These are phyloP conservation scores for Drosophila diplacantha DNA, from an alignment of 2,888 invertebrate genomes.

Conservation along the genomic window DNA sequence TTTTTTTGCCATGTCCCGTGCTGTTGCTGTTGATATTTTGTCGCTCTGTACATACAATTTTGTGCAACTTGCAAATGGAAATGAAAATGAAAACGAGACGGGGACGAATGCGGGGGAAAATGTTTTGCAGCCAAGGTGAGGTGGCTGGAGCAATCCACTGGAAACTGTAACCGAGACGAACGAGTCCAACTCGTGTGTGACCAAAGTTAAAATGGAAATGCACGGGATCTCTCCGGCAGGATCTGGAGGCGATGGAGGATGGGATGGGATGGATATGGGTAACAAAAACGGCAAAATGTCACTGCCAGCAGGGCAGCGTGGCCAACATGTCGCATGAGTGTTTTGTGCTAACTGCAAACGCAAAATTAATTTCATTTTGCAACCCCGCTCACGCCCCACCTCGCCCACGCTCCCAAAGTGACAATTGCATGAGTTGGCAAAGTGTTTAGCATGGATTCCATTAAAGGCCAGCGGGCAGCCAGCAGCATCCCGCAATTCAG, in stretches of 20 bases:
- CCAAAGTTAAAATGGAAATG: conserved; percentile 69
- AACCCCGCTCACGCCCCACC: background rate
- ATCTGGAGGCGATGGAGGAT: background rate
- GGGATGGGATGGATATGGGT: conserved; percentile 17
- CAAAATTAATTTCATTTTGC: conserved; percentile 69
- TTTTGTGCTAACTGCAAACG: conserved; percentile 59
- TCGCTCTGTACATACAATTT: conserved; percentile 57
- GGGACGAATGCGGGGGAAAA: background rate
- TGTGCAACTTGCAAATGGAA: conserved; percentile 54
- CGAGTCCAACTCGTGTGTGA: conserved; percentile 63
- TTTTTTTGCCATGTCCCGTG: conserved; percentile 44
- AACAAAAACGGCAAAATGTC: conserved; percentile 53
- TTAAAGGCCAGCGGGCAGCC: conserved; percentile 46
- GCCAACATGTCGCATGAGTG: conserved; percentile 61
- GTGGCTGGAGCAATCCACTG: conserved; percentile 42
- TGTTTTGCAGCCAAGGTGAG: conserved; percentile 4
- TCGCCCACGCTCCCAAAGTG: conserved; percentile 40
- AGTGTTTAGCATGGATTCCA: conserved; percentile 65
- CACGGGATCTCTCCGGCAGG: conserved; percentile 4
- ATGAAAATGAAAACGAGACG: conserved; percentile 13
- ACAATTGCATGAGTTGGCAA: conserved; percentile 61
- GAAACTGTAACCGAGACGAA: conserved; percentile 68
- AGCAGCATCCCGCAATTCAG: conserved; percentile 46
- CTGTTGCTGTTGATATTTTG: conserved; percentile 59
- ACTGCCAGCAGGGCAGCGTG: conserved; percentile 44